Base-by-base conservation (phyloP, 1,140 invertebrate genomes). In the Thaumatotibia leucotreta region DNA sequence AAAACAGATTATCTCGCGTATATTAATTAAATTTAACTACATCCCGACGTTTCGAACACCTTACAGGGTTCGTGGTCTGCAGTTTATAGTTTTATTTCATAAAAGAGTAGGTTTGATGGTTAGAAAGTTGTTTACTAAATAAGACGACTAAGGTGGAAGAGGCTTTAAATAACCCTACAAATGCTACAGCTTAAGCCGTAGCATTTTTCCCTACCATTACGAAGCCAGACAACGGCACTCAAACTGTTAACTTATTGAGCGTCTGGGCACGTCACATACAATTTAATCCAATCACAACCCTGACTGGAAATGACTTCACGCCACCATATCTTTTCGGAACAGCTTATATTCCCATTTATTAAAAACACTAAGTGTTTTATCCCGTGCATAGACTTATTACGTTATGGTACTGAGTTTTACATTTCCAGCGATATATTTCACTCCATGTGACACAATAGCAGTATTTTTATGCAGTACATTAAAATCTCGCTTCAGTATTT, bases 401-500 rank as follows among this genome's bases (percentile, higher is more conserved):
- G 39, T 45, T 45, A 20, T 45, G 39, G 39, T n/a, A 14, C 14
- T 6, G 14, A 39, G n/a, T 14, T 6, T 17, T 45, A 1, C 17
- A 45, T 17, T 54, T 58, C 14, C 52, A 27, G n/a, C 52, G 22
- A 29, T 27, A 58, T 54, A 54, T 54, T 54, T 58, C 52, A 27
- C 22, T 14, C 52, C 20, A 5, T 14, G 23, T 58, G 52, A 27
- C 52, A 58, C 52, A 58, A 58, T 58, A 29, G 52, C n/a, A 24
- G 50, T 54, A 58, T 31, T 58, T 58, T 58, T 58, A 58, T 58
- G 27, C 52, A 54, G 27, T 58, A 58, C 52, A 58, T 58, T 58
- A 58, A 29, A 54, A 54, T 54, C 20, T 22, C 4, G 24, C 27
- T 6, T 31, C 14, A 1, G n/a, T 14, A 14, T 49, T 58, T 58